phyloP scores from a whole-genome alignment of 64 coral and sea anemone genomes.

The Montipora sp. region DNA sequence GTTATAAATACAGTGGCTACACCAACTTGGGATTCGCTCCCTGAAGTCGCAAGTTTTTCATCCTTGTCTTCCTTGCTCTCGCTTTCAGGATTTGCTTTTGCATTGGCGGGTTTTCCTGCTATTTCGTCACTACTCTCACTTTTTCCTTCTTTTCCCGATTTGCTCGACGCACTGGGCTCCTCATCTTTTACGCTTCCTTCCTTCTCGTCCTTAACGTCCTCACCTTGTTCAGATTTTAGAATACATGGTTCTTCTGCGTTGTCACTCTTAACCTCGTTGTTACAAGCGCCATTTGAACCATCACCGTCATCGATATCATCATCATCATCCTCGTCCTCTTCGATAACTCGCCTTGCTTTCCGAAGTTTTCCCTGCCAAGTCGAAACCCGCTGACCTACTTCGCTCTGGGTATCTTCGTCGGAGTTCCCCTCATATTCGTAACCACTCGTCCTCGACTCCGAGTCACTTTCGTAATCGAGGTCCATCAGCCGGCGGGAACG shows the following conservation, averaged over 20 bases:
- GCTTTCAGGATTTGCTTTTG: neutral
- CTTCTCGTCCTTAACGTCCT: neutral
- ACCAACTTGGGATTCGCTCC: neutral
- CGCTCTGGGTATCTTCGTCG: constrained; percentile 40
- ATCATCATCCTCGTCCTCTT: constrained; percentile 56
- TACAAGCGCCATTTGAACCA: neutral
- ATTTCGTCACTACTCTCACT: neutral
- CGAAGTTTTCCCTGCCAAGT: constrained; percentile 73
- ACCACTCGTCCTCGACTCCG: constrained; percentile 84
- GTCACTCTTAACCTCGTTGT: neutral
- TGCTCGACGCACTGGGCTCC: neutral
- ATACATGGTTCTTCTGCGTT: neutral
- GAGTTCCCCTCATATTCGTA: constrained; percentile 81
- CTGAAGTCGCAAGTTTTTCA: constrained; percentile 4
- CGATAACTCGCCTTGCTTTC: constrained; percentile 67
- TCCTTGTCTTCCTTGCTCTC: neutral
- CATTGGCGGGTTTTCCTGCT: neutral
- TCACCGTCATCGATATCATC: constrained; percentile 19
- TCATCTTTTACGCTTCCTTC: neutral
- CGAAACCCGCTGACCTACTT: constrained; percentile 22
- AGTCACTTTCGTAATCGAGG: constrained; percentile 82
- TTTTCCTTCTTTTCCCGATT: constrained; percentile 7
- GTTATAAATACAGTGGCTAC: neutral
- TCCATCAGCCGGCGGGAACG: constrained; percentile 82
- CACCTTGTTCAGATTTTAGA: constrained; percentile 2